Percentiles rank a stretch among this genome's conserved stretches.
Evolutionary conservation across 1,140 invertebrate species (phyloP).

Genomic region (Sesamia nonagrioides): DNA sequence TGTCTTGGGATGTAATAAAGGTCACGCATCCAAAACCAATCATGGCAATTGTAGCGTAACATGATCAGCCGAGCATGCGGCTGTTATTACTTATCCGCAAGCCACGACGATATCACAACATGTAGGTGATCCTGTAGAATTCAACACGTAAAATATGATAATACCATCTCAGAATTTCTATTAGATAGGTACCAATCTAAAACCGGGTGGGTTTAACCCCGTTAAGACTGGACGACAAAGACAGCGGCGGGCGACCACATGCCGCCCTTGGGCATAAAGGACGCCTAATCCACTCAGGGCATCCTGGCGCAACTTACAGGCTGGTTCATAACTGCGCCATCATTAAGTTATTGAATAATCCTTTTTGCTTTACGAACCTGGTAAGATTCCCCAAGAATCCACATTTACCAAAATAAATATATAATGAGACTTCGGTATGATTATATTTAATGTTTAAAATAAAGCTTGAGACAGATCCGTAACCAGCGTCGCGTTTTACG

Average conservation of each 20-base stretch:
- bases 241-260: not conserved
- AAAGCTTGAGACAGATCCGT: not conserved
- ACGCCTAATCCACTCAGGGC: constrained; percentile 30
- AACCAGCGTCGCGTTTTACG: not conserved
- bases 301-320: not conserved
- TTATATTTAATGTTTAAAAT: constrained; percentile 1
- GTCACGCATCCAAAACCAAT: too few species aligned
- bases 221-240: constrained; percentile 20
- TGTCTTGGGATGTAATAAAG: too few species aligned
- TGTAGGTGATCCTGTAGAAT: not conserved
- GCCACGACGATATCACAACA: not conserved
- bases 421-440: not conserved
- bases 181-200: not conserved
- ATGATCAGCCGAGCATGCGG: too few species aligned
- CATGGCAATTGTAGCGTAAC: too few species aligned
- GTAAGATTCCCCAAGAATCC: not conserved
- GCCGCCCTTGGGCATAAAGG: not conserved
- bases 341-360: constrained; percentile 42
- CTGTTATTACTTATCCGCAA: too few species aligned
- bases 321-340: constrained; percentile 32
- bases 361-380: constrained; percentile 33
- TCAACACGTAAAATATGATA: not conserved
- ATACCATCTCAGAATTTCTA: not conserved
- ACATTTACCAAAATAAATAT: not conserved
- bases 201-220: not conserved